Conservation (phyloP, 2,888 invertebrate genomes). For the Augiades crinisus region DNA sequence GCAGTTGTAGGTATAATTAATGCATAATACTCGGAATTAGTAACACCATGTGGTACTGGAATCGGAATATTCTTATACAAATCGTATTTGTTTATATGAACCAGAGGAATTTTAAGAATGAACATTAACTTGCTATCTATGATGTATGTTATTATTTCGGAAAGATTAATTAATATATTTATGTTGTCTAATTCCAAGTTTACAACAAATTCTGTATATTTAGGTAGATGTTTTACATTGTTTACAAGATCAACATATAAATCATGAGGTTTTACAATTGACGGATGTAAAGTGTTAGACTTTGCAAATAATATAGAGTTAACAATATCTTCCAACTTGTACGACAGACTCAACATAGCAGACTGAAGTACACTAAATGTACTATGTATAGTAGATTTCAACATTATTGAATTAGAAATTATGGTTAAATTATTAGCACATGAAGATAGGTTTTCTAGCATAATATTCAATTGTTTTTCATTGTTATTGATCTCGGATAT, state of each 20-base stretch:
- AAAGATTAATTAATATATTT: constrained; percentile 1
- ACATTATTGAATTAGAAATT: constrained; percentile 2
- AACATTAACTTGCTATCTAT: constrained; percentile 4
- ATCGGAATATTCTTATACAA: constrained; percentile 3
- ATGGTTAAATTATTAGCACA: neutral
- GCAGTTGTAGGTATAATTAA: neutral
- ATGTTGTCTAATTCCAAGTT: constrained; percentile 9
- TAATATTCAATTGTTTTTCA: neutral
- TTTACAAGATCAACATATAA: constrained; percentile 5
- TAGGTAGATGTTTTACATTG: constrained; percentile 3
- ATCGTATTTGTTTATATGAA: neutral
- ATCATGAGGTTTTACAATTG: neutral
- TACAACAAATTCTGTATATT: neutral
- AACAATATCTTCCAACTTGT: constrained; percentile 9
- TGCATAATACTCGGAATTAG: neutral
- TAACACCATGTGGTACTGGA: neutral
- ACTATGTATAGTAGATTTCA: neutral
- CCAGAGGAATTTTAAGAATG: constrained; percentile 8
- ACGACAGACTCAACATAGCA: constrained; percentile 1
- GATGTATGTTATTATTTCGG: constrained; percentile 1
- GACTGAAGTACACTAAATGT: constrained; percentile 5
- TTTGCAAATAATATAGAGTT: constrained; percentile 13
- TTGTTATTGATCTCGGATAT: neutral
- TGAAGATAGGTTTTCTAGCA: neutral
- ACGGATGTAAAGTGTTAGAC: constrained; percentile 10